Evolutionary conservation across 2,888 invertebrate genomes (phyloP).

Genomic region (Slavum lentiscoides): DNA sequence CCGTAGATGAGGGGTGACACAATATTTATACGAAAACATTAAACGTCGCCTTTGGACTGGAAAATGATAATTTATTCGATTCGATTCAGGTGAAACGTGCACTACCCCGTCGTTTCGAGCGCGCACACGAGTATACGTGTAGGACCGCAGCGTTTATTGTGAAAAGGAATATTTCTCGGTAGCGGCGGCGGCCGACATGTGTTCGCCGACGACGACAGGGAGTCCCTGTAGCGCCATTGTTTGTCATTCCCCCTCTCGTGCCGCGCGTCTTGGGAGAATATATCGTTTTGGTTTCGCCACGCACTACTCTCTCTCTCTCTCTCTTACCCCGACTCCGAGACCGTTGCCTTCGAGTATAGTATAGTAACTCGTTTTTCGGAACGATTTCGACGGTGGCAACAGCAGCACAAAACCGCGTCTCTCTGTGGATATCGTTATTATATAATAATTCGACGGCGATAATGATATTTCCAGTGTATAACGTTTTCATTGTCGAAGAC

Average conservation of each 20-base stretch:
- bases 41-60: conserved; percentile 48
- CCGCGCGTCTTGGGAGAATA: conserved; percentile 38
- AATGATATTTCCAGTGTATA: background rate
- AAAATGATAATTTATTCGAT: conserved; percentile 51
- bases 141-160: background rate
- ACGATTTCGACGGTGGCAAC: background rate
- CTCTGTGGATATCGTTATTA: background rate
- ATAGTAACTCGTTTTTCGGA: background rate
- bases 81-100: conserved; percentile 39
- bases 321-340: background rate
- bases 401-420: background rate
- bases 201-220: conserved; percentile 8
- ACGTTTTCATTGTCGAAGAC: background rate
- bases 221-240: conserved; percentile 49
- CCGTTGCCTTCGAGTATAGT: background rate
- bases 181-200: conserved; percentile 45
- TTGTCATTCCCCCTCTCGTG: conserved; percentile 18
- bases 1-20: conserved; percentile 27
- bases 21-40: conserved; percentile 52
- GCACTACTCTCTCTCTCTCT: conserved; percentile 10
- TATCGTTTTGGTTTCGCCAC: conserved; percentile 39
- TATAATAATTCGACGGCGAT: background rate
- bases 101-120: background rate
- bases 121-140: background rate
- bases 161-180: conserved; percentile 48